Base-by-base conservation (phyloP, 2,797 vertebrate genomes). In the Anguilla anguilla region DNA sequence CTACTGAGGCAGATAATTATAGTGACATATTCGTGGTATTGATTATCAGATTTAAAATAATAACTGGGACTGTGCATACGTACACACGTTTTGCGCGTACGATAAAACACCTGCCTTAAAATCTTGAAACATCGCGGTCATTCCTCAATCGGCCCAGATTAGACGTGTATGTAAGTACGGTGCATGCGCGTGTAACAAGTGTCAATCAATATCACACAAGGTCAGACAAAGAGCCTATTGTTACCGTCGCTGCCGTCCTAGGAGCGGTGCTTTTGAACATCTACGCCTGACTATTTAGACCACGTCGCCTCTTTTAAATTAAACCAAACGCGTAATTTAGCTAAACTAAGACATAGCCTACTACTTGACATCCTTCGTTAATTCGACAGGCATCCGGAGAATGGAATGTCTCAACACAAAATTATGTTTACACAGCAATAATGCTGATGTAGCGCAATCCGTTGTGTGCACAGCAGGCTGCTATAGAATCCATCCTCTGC, bases 351-450 rank as follows among this genome's bases (percentile, higher is more conserved):
- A 19, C 61, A 67, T 10, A 25, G 15, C 25, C 31, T 55, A 25
- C 93, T 93, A 93, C 91, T 92, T 93, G 91, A 89, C 93, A 93
- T 87, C 94, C 95, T 96, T 95, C 95, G 95, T 95, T 95, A 67
- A 95, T 94, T 94, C 93, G 87, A 94, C 94, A 95, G 94, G 95
- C 94, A 94, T 93, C 79, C 95, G 94, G 92, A 95, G 88, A 64
- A 94, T 95, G 94, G 94, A 94, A 94, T 93, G 94, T 94, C 94
- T 95, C 94, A 93, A 94, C 94, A 95, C 92, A 92, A 89, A 93
- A 94, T 93, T 90, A 91, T 95, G 92, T 93, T 93, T 92, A 93
- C 94, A 88, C 90, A 87, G 94, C 93, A 94, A 91, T 95, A 95
- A 92, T 95, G 96, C 96, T 95, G 95, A 95, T 92, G 93, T 90